Base-by-base conservation (phyloP, 2,888 invertebrate species). In the Nephrotoma flavescens region DNA sequence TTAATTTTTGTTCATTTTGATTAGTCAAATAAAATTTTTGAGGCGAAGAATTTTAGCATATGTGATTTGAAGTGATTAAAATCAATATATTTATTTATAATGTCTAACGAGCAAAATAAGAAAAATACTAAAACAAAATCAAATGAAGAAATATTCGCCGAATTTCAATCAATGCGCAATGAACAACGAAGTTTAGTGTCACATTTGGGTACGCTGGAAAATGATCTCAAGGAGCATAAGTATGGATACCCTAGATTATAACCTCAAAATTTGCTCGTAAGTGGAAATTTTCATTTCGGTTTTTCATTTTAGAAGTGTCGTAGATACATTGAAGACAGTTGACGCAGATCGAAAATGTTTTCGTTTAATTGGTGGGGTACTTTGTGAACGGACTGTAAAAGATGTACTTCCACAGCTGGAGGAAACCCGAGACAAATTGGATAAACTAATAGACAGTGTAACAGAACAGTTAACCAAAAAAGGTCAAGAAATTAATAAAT, bases 191-290 rank as follows among this genome's bases (percentile, higher is more conserved):
- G 94, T 89, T 92, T 98, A 89, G 96, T 96, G 42, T 95, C 94
- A 89, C 98, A 98, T 93, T 94, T 98, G 88, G 95, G 96, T 0
- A 98, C 99, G 92, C 93, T 99, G 89, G 98, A 98, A 93, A 94
- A 96, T 93, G 99, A 99, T 92, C 93, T 97, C 88, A 98, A 97
- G 91, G 99, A 99, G 92, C 98, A 99, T 93, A 98, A 97, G 98
- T 99, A 93, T 93, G 93, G 87, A 86, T 12, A 31, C 41, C 42
- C 31, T 83, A 19, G 11, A 44, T 84, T 6, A 86, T 86, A 87
- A 88, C 90, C 88, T 89, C 89, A 90, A 87, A 45, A n/a, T 19
- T 71, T 47, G 4, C 42, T 52, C 41, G 15, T 71, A 9, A 71
- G 9, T 71, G 71, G 31, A 71, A 31, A 71, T 7, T 83, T 85